Evolutionary conservation across 2,888 invertebrate species (phyloP), one percentile per base, ranked within the genome.

Genomic region (Ernsta delagoae): DNA sequence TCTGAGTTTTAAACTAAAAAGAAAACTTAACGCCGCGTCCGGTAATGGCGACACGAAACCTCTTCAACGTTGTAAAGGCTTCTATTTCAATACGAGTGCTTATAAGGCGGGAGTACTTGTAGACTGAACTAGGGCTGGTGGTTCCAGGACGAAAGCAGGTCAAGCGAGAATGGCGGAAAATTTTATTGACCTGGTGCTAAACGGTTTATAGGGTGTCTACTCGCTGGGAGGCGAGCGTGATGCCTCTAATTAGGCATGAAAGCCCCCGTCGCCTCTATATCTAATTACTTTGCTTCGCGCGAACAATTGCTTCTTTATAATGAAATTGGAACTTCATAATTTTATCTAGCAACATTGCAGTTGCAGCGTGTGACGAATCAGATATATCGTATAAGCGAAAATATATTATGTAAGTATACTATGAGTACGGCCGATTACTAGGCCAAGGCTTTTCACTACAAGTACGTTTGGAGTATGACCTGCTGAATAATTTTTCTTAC

Each of bases 151-250:
- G 72, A 74, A 85, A 85, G 73, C 82, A 79, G 86, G 86, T 85
- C 87, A 85, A 74, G 72, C 77, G 78, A 70, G 71, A 76, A 72
- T 80, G 77, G 74, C 77, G 68, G 68, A 63, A 76, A 82, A 81
- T 78, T 76, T 75, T 78, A 76, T 77, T 79, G 83, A 83, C 84
- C 83, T 77, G 78, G 63, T 64, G 74, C 74, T 78, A 75, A 77
- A 73, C 71, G 69, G 73, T 72, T 74, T 74, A 73, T 71, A 73
- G 65, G 69, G 54, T 64, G 61, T 24, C 59, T 64, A 16, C 68
- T 56, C 53, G 59, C 50, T 60, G 12, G 54, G 61, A 61, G 45
- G 67, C 61, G 60, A 61, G 48, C 63, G 67, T 61, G 66, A 56
- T 65, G 68, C 65, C 53, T 71, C 70, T 71, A 70, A 68, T 75